These are phyloP conservation scores for Penaeus japonicus DNA, from an alignment of 1,140 invertebrate species.

Conservation along the genomic window DNA sequence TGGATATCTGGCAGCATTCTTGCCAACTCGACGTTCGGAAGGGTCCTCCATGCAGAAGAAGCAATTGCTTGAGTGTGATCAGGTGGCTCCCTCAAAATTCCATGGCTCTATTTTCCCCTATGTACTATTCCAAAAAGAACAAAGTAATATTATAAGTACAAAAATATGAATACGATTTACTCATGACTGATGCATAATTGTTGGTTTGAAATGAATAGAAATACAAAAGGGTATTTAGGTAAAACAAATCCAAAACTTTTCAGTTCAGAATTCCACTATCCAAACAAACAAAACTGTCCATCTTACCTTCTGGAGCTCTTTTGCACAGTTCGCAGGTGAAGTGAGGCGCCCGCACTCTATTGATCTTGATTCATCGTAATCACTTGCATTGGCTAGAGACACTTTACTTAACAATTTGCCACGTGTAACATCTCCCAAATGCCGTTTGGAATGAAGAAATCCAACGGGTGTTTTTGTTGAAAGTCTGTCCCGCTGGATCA, in stretches of 20 bases:
- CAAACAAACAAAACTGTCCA: not conserved
- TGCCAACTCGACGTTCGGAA: conserved; percentile 58
- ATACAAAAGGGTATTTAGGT: not conserved
- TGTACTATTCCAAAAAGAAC: conserved; percentile 56
- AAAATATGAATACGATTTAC: conserved; percentile 21
- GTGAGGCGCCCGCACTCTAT: too few relatives aligned
- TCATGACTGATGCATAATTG: not conserved
- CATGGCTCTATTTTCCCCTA: conserved; percentile 57
- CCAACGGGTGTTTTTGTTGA: too few relatives aligned
- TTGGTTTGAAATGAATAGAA: not conserved
- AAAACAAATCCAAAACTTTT: conserved; percentile 16
- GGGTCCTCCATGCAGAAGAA: conserved; percentile 60
- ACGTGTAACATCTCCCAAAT: too few relatives aligned
- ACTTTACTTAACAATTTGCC: too few relatives aligned
- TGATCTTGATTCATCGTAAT: too few relatives aligned
- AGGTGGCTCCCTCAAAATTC: conserved; percentile 60
- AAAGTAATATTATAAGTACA: conserved; percentile 28
- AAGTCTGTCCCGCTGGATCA: too few relatives aligned
- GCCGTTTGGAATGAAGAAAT: too few relatives aligned
- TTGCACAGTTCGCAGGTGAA: conserved; percentile 47
- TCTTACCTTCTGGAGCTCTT: conserved; percentile 52
- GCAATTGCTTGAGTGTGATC: conserved; percentile 60
- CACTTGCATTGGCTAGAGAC: too few relatives aligned
- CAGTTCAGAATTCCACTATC: not conserved
- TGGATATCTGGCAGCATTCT: conserved; percentile 21